Conservation (phyloP, 2,113 vertebrate species). For the Ammospiza caudacuta region DNA sequence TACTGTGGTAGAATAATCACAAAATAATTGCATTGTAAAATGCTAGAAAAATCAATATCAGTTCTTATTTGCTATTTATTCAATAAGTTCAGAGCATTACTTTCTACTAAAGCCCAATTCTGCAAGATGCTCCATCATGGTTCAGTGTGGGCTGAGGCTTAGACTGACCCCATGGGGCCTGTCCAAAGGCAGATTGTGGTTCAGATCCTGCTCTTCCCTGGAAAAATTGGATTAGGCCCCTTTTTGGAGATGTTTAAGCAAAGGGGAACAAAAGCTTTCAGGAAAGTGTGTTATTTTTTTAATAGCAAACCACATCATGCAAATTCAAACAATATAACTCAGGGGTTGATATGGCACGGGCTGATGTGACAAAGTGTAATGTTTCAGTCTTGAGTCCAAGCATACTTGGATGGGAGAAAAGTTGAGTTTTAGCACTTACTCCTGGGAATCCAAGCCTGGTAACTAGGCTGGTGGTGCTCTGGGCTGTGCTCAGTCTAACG, state of each 20-base stretch:
- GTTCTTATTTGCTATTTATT: not conserved
- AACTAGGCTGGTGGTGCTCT: not conserved
- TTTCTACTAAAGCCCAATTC: not conserved
- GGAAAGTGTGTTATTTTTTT: not conserved
- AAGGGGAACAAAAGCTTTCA: not conserved
- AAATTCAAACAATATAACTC: not conserved
- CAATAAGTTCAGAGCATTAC: not conserved
- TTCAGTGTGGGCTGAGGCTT: not conserved
- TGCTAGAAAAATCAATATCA: not conserved
- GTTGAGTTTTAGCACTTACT: not conserved
- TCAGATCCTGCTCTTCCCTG: not conserved
- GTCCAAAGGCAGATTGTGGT: not conserved
- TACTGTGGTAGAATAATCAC: not conserved
- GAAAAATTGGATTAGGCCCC: not conserved
- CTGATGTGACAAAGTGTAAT: not conserved
- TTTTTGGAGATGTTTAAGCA: not conserved
- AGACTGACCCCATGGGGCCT: fast-evolving
- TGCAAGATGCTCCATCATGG: not conserved
- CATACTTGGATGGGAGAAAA: not conserved
- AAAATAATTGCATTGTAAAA: not conserved
- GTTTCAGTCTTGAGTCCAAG: fast-evolving
- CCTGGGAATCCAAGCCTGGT: not conserved
- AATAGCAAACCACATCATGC: not conserved
- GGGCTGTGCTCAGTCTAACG: not conserved
- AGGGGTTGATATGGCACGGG: not conserved